Evolutionary conservation across 1,140 invertebrate genomes (phyloP).

Genomic region (Maconellicoccus hirsutus): DNA sequence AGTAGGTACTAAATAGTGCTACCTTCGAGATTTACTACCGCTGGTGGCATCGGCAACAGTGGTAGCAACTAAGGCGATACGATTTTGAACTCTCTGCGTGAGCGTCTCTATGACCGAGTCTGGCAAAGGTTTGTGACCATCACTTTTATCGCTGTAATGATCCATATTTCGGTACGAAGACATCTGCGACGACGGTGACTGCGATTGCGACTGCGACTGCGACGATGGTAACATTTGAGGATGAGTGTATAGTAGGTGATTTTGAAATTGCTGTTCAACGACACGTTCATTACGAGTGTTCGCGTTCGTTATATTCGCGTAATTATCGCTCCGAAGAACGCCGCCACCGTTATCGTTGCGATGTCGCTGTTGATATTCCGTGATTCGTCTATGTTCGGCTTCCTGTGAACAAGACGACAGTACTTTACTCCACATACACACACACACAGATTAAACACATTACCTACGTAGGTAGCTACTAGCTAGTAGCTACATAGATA

Average conservation of each 20-base stretch:
- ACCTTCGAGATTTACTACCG: neutral
- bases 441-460: too few species aligned
- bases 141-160: neutral
- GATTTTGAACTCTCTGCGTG: slow-evolving; percentile 54
- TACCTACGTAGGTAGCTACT: too few species aligned
- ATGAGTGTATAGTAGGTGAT: slow-evolving; percentile 6
- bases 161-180: neutral
- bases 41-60: too few species aligned
- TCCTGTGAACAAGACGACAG: slow-evolving; percentile 48
- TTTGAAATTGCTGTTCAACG: slow-evolving; percentile 5
- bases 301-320: too few species aligned
- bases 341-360: neutral
- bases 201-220: too few species aligned
- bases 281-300: too few species aligned
- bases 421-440: too few species aligned
- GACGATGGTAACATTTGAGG: slow-evolving; percentile 23
- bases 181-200: too few species aligned
- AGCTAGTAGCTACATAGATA: too few species aligned
- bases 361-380: slow-evolving; percentile 32
- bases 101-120: slow-evolving; percentile 59
- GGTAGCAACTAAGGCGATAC: slow-evolving; percentile 9
- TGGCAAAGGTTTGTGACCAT: slow-evolving; percentile 44
- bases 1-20: too few species aligned
- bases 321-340: too few species aligned
- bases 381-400: slow-evolving; percentile 73